Evolutionary conservation across 37 sponge, comb jelly and placozoan species (phyloP).

Genomic region (Crambe crambe): DNA sequence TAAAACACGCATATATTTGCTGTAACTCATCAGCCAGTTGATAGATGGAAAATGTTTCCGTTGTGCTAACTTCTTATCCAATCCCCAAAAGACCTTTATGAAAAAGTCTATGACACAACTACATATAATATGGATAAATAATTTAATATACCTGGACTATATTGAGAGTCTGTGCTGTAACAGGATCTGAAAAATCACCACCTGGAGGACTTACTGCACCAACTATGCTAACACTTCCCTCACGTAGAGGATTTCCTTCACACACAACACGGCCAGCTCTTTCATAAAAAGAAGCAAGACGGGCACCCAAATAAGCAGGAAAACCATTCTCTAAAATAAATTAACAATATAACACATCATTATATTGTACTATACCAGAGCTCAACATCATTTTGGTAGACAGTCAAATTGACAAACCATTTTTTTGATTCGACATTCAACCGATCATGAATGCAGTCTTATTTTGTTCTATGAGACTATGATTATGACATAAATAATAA

Average conservation of each 20-base stretch:
- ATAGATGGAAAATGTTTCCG: conserved; percentile 97
- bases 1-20: conserved; percentile 91
- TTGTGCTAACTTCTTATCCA: conserved; percentile 99
- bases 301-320: conserved; percentile 98
- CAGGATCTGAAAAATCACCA: conserved; percentile 99
- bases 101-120: neutral
- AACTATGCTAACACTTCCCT: conserved; percentile 98
- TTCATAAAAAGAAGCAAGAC: conserved; percentile 99
- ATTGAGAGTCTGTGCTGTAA: conserved; percentile 95
- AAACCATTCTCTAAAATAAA: conserved; percentile 98
- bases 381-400: too few species aligned
- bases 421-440: neutral
- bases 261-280: conserved; percentile 94
- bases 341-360: too few species aligned
- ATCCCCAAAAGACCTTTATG: conserved; percentile 95
- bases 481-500: neutral
- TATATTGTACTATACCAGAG: too few species aligned
- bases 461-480: neutral
- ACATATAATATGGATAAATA: neutral
- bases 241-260: conserved; percentile 87
- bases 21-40: conserved; percentile 97
- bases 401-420: too few species aligned
- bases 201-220: conserved; percentile 99
- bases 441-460: neutral
- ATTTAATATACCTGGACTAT: conserved; percentile 75